phyloP scores from a whole-genome alignment of 2,113 vertebrate genomes.

The Upupa epops region DNA sequence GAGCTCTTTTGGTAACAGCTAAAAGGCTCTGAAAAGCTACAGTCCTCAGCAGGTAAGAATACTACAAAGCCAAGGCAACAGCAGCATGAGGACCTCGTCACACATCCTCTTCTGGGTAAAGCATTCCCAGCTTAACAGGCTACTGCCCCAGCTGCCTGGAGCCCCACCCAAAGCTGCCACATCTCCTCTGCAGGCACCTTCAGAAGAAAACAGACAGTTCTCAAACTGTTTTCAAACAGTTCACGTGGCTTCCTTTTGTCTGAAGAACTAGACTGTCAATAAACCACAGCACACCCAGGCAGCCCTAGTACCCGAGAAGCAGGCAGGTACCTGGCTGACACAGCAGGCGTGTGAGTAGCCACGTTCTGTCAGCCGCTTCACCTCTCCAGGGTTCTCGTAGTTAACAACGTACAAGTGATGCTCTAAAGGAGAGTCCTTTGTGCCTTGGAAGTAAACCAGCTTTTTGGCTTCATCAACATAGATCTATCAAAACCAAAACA shows the following conservation, averaged over 20 bases:
- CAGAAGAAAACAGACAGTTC: background rate
- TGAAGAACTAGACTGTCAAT: background rate
- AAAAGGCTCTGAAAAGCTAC: background rate
- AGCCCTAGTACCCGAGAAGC: background rate
- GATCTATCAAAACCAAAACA: conserved; percentile 71
- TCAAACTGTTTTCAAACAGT: background rate
- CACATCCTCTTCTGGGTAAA: background rate
- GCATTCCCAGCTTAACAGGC: background rate
- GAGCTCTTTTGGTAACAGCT: background rate
- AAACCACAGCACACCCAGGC: background rate
- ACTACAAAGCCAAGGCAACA: background rate
- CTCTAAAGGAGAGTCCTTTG: conserved; percentile 81
- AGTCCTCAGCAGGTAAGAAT: background rate
- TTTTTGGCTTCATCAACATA: conserved; percentile 81
- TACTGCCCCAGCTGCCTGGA: background rate
- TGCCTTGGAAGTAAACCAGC: conserved; percentile 83
- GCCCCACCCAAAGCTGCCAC: background rate
- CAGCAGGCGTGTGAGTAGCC: conserved; percentile 81
- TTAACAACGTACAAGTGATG: conserved; percentile 81
- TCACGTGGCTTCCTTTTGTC: background rate
- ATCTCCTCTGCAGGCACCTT: background rate
- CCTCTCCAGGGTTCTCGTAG: conserved; percentile 77
- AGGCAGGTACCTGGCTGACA: conserved; percentile 76
- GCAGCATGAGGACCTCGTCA: background rate
- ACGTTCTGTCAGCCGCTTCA: conserved; percentile 76